Evolutionary conservation across 2,113 vertebrate genomes (phyloP).

Genomic region (Apteryx owenii): DNA sequence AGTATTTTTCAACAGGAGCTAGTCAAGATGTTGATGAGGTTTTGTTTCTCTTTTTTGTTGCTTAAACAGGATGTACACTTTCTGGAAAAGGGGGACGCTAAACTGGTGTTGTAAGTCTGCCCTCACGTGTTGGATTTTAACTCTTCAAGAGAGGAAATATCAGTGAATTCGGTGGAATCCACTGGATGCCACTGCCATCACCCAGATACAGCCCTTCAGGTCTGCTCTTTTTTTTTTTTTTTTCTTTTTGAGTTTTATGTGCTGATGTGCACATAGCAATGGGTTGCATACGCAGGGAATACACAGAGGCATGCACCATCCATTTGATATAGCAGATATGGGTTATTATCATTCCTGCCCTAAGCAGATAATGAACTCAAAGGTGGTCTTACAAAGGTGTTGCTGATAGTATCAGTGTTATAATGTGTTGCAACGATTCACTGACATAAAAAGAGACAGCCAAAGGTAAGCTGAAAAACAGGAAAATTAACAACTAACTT

Average conservation of each 20-base stretch:
- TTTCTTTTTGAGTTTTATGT: neutral
- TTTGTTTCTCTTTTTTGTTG: neutral
- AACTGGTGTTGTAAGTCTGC: slow-evolving; percentile 58
- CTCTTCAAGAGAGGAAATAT: neutral
- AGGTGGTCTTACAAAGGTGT: neutral
- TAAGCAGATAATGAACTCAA: neutral
- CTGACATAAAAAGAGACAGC: neutral
- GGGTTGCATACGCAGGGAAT: neutral
- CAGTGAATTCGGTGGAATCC: neutral
- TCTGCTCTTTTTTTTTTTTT: rapidly evolving
- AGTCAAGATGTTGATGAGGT: slow-evolving; percentile 47
- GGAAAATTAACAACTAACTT: neutral
- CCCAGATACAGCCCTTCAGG: neutral
- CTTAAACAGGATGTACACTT: neutral
- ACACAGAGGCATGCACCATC: neutral
- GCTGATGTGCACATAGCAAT: neutral
- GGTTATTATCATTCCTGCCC: neutral
- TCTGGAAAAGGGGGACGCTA: neutral
- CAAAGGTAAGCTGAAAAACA: neutral
- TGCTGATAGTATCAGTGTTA: slow-evolving; percentile 4
- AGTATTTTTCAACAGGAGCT: slow-evolving; percentile 41
- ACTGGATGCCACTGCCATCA: neutral
- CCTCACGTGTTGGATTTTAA: slow-evolving; percentile 60
- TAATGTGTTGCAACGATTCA: neutral
- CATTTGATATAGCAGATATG: neutral